Evolutionary conservation across 2,797 vertebrate genomes (phyloP).

Genomic region (Holocentrus rufus): DNA sequence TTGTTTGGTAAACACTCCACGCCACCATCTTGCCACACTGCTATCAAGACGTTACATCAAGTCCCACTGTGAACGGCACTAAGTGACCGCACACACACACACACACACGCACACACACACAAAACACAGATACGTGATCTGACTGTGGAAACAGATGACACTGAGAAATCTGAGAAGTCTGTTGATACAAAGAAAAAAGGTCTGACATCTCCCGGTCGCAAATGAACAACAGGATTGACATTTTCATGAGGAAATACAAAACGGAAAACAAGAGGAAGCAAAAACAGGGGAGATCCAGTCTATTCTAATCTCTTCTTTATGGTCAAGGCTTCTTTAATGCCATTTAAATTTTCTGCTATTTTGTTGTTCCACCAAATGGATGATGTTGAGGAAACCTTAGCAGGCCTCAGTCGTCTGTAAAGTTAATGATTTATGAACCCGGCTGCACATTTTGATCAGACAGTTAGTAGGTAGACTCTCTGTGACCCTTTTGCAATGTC

Average conservation of each 20-base stretch:
- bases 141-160: constrained; percentile 66
- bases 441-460: constrained; percentile 51
- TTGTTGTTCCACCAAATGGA: constrained; percentile 10
- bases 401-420: constrained; percentile 37
- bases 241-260: constrained; percentile 7
- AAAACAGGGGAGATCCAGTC: not conserved
- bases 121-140: constrained; percentile 41
- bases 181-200: constrained; percentile 14
- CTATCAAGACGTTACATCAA: constrained; percentile 44
- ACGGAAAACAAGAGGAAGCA: not conserved
- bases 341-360: not conserved
- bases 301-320: no score
- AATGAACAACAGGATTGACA: not conserved
- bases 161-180: constrained; percentile 51
- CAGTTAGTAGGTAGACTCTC: constrained; percentile 38
- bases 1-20: constrained; percentile 65
- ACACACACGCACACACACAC: not conserved
- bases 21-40: constrained; percentile 48
- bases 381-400: constrained; percentile 44
- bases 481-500: constrained; percentile 28
- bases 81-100: constrained; percentile 14
- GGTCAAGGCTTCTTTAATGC: no score
- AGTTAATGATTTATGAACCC: constrained; percentile 77
- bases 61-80: constrained; percentile 23
- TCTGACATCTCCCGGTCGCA: not conserved